Evolutionary conservation across 92 coral and sea anemone genomes (phyloP).

Genomic region (Zoanthus sociatus): DNA sequence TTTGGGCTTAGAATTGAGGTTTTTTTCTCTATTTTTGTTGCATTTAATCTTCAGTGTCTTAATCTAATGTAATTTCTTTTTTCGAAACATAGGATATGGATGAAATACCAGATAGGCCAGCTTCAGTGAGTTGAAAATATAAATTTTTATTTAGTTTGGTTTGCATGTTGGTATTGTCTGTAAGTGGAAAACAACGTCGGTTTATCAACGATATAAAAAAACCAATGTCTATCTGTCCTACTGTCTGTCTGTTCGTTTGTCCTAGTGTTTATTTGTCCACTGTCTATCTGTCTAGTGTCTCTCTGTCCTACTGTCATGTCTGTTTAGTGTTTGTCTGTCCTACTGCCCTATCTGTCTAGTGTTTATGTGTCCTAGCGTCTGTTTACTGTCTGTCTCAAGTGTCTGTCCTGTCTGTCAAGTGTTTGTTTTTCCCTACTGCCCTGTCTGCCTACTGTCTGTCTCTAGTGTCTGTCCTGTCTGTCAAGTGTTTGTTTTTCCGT

Average conservation of each 20-base stretch:
- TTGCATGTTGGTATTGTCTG: background rate
- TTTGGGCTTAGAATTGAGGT: background rate
- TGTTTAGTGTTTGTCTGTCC: too few relatives aligned
- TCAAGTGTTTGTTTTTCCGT: too few relatives aligned
- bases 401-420: background rate
- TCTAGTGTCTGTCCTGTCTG: too few relatives aligned
- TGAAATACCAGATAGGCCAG: background rate
- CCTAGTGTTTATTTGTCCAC: too few relatives aligned
- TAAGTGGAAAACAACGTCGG: background rate
- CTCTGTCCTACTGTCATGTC: too few relatives aligned
- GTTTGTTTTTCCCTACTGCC: background rate
- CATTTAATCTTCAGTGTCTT: background rate
- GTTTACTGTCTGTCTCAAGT: background rate
- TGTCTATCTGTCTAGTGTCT: background rate
- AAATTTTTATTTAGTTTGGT: background rate
- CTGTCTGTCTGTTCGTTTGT: too few relatives aligned
- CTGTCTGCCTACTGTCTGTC: background rate
- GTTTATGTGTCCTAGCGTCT: too few relatives aligned
- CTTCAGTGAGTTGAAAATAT: background rate
- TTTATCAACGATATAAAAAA: too few relatives aligned
- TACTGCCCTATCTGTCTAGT: too few relatives aligned
- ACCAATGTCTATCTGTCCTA: too few relatives aligned
- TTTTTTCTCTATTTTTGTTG: background rate
- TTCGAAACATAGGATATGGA: background rate
- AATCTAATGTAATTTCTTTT: background rate